Evolutionary conservation across 2,888 invertebrate species (phyloP).

Genomic region (Physocephala rufipes): DNA sequence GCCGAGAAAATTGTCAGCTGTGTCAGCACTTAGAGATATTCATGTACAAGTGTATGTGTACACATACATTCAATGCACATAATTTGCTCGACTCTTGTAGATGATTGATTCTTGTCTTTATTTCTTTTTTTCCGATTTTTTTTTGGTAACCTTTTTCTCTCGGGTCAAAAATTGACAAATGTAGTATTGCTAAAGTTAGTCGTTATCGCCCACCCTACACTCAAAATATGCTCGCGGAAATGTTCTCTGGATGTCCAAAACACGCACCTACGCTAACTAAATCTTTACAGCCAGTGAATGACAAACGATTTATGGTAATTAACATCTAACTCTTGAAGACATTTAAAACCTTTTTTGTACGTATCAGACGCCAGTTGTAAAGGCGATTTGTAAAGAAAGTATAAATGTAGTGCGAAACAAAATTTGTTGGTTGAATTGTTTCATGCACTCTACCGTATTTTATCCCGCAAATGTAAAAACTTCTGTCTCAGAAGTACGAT

Average conservation of each 20-base stretch:
- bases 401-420: background rate
- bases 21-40: no score
- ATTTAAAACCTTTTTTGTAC: constrained; percentile 13
- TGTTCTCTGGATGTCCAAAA: background rate
- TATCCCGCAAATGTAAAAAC: background rate
- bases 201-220: background rate
- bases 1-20: no score
- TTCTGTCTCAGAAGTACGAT: background rate
- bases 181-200: background rate
- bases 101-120: no score
- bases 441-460: constrained; percentile 14
- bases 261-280: background rate
- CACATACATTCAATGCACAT: no score
- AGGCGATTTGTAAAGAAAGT: background rate
- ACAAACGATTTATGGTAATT: constrained; percentile 30
- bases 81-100: no score
- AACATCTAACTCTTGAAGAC: constrained; percentile 16
- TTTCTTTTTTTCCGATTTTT: no score
- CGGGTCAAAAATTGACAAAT: background rate
- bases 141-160: no score
- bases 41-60: no score
- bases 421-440: background rate
- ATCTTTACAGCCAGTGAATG: background rate
- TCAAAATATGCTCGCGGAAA: background rate
- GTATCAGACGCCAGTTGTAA: background rate